Evolutionary conservation across 1,140 invertebrate genomes (phyloP), one percentile per base, ranked within the genome.

Genomic region (Brachystomella parvula): DNA sequence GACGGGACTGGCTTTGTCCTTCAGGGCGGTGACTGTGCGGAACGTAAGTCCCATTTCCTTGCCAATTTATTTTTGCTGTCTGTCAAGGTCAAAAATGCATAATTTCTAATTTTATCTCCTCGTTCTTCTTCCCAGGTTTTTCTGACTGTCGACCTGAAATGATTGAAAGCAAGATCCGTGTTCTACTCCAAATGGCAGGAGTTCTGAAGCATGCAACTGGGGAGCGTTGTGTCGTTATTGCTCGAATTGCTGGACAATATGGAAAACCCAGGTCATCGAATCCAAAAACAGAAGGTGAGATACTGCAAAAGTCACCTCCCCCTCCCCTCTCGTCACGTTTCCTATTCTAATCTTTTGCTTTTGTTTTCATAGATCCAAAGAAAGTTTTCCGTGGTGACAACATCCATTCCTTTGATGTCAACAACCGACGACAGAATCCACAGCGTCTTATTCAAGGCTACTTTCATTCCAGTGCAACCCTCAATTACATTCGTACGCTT

Each of bases 201-300:
- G 31, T 62, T 28, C 28, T 62, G 21, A 12, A 28, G 12, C 32
- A 24, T 19, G 29, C 26, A 12, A 62, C 60, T 62, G n/a, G 26
- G 3, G 32, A 30, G 24, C 30, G 32, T 6, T 62, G 60, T 35
- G 33, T 39, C 21, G 26, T 32, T 26, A 28, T 62, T 32, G 60
- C 33, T 17, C 3, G 60, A 39, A 62, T 62, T 24, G 60, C 60
- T 39, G 60, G 60, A n/a, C 60, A 62, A 47, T 62, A 62, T 47
- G 60, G 26, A 15, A 62, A 62, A 26, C 60, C 60, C 12, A 9
- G 60, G 9, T 62, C 60, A 62, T 53, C 49, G 9, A 53, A 53
- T 26, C 49, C 49, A 3, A 15, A 53, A 53, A 53, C 49, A 53
- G 49, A 53, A 53, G 49, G 49, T 53, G 21, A 53, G 49, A 53